Evolutionary conservation across 2,113 vertebrate species (phyloP), one percentile per base, ranked within the genome.

Genomic region (Lophura nycthemera): DNA sequence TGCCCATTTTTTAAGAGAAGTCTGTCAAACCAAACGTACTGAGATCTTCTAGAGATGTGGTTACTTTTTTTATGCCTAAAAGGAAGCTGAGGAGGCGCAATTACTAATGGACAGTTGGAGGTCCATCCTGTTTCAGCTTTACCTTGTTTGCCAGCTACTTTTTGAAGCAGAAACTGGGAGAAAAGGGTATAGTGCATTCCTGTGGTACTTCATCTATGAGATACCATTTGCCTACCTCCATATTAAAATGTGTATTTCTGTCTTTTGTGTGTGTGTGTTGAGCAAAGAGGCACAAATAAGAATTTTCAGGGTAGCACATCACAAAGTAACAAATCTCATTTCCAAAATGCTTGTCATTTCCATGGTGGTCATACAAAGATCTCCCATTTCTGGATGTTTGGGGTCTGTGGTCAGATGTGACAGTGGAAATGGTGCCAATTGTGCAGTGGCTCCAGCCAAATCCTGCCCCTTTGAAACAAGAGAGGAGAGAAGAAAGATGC

Each of bases 261-360:
- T 56, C 22, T 78, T 32, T 61, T 56, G 36, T 3, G 29, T 47
- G 29, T 48, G 0, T 14, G 42, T 59, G 22, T 25, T 13, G 4
- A 89, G 7, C n/a, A 79, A 14, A 85, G 36, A 65, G 2, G 12
- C 19, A n/a, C 22, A 72, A 73, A 42, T 13, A 36, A 74, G n/a
- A 64, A 82, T 34, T 71, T 74, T 81, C 63, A 67, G 18, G 8
- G 36, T n/a, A 56, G 17, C 2, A 10, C 8, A 16, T 43, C 38
- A 75, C 4, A 27, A 59, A 29, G 0, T 7, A 47, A 45, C 11
- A 48, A 0, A 0, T 32, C 61, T 64, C 59, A 2, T 88, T 57
- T 69, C 40, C n/a, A 54, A 27, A 79, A 32, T 32, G 10, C 16
- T 79, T 48, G 27, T 47, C 2, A 0, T 1, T 54, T 69, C 54